Conservation (phyloP, 2,113 vertebrate genomes). For the Bambusicola thoracicus region DNA sequence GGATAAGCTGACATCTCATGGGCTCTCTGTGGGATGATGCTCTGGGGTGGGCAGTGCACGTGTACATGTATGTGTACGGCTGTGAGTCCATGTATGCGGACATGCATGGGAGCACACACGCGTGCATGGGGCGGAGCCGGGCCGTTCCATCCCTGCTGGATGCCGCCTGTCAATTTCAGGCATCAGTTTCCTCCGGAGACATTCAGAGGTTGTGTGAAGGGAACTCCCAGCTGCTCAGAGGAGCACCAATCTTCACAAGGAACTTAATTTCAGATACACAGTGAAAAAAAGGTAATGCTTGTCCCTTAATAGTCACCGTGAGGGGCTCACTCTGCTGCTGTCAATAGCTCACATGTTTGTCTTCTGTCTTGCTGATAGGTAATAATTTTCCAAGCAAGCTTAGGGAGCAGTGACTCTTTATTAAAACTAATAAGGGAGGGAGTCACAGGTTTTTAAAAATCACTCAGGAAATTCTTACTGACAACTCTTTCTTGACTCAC, state of each 20-base stretch:
- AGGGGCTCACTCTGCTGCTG: slow-evolving; percentile 61
- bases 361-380: slow-evolving; percentile 79
- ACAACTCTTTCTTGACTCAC: slow-evolving; percentile 54
- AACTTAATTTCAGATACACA: slow-evolving; percentile 35
- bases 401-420: slow-evolving; percentile 76
- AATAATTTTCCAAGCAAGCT: slow-evolving; percentile 79
- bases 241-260: background rate
- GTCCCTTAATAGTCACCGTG: background rate
- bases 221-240: background rate
- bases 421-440: slow-evolving; percentile 75
- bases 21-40: background rate
- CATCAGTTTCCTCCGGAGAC: background rate
- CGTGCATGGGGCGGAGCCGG: background rate
- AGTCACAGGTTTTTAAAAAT: slow-evolving; percentile 73
- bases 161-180: background rate
- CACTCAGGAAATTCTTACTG: slow-evolving; percentile 69
- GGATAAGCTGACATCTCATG: accelerated
- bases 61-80: background rate
- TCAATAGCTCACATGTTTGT: slow-evolving; percentile 73
- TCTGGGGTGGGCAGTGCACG: background rate
- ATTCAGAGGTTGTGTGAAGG: background rate
- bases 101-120: background rate
- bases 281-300: background rate
- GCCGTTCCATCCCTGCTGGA: background rate
- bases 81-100: background rate